Conservation (phyloP, 2,113 vertebrate genomes). For the Gymnocephalus cernua region DNA sequence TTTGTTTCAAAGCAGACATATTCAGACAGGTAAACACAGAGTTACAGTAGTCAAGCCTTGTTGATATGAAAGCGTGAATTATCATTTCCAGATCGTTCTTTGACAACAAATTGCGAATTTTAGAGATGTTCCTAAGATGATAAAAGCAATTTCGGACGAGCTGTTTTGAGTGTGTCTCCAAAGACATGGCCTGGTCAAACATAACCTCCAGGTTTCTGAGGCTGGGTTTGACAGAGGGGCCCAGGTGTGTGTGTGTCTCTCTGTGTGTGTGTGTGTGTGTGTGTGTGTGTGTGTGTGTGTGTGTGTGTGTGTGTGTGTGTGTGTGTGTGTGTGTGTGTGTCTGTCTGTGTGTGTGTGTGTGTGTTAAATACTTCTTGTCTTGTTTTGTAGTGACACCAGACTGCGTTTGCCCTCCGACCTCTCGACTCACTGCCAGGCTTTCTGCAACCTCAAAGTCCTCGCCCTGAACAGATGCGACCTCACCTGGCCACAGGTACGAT, state of each 20-base stretch:
- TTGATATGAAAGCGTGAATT: too few species aligned
- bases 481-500: slow-evolving; percentile 91
- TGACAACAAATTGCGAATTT: too few species aligned
- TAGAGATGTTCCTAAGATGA: too few species aligned
- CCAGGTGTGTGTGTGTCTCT: not conserved
- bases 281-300: slow-evolving; percentile 71
- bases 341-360: not conserved
- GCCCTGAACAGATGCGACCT: slow-evolving; percentile 87
- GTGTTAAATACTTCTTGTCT: not conserved
- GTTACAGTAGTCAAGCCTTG: too few species aligned
- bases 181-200: too few species aligned
- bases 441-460: slow-evolving; percentile 87
- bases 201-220: too few species aligned
- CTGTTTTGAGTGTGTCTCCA: too few species aligned
- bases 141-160: too few species aligned
- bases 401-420: slow-evolving; percentile 82
- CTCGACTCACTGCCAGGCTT: slow-evolving; percentile 61
- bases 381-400: slow-evolving; percentile 87
- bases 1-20: too few species aligned
- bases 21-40: too few species aligned
- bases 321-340: slow-evolving; percentile 69
- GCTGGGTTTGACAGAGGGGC: too few species aligned
- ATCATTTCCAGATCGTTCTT: too few species aligned
- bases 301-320: slow-evolving; percentile 83
- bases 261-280: slow-evolving; percentile 70